These are phyloP conservation scores for Artibeus lituratus DNA, from an alignment of 2,797 vertebrate genomes.

Conservation along the genomic window DNA sequence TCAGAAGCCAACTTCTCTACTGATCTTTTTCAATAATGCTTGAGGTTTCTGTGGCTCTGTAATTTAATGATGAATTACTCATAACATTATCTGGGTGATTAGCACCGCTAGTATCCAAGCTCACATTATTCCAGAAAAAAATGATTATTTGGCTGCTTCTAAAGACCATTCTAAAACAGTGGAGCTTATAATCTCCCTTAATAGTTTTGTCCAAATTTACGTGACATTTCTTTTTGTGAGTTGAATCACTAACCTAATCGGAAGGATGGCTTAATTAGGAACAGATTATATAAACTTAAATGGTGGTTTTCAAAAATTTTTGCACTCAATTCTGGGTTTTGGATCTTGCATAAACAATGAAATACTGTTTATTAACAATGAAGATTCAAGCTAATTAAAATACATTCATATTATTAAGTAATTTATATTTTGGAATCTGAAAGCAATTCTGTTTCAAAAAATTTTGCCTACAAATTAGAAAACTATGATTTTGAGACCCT, in stretches of 20 bases:
- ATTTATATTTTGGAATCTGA: not conserved
- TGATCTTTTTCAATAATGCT: not conserved
- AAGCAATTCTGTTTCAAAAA: not conserved
- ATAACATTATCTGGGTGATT: not conserved
- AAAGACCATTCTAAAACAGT: not conserved
- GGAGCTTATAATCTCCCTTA: not conserved
- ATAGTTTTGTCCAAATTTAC: not conserved
- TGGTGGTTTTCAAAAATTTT: not conserved
- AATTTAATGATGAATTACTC: not conserved
- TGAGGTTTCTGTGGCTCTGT: not conserved
- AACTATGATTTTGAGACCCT: not conserved
- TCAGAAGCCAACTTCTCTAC: not conserved
- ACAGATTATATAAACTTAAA: not conserved
- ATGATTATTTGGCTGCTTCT: not conserved
- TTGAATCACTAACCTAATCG: not conserved
- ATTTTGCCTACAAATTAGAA: not conserved
- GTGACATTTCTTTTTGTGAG: not conserved
- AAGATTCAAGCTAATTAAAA: not conserved
- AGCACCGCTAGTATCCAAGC: not conserved
- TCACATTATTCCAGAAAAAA: not conserved
- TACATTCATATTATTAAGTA: not conserved
- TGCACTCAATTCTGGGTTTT: not conserved
- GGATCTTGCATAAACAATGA: not conserved
- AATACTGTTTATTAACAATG: not conserved
- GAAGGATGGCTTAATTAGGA: not conserved